These are phyloP conservation scores for Strix aluco DNA, from an alignment of 2,113 vertebrate species.

Conservation along the genomic window DNA sequence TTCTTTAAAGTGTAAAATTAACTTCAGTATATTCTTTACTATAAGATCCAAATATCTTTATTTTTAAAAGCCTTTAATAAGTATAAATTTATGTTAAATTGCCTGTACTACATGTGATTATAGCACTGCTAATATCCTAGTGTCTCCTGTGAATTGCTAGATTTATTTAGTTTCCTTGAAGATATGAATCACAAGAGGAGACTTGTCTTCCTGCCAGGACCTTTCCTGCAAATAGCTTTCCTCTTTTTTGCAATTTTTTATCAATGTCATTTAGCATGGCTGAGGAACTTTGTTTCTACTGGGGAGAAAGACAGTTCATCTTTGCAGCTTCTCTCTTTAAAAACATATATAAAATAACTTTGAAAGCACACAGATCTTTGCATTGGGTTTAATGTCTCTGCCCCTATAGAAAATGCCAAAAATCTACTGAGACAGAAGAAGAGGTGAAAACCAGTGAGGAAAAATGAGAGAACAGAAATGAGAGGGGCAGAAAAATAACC, in stretches of 20 bases:
- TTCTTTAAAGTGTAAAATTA: not conserved
- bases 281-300: not conserved
- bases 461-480: not conserved
- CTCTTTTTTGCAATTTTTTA: not conserved
- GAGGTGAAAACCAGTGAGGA: not conserved
- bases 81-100: not conserved
- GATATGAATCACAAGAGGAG: not conserved
- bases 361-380: not conserved
- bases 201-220: not conserved
- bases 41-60: not conserved
- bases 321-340: not conserved
- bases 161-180: slow-evolving; percentile 26
- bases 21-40: not conserved
- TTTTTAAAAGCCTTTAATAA: not conserved
- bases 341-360: slow-evolving; percentile 2
- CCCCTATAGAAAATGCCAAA: not conserved
- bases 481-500: not conserved
- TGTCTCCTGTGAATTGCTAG: not conserved
- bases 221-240: slow-evolving; percentile 13
- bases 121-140: not conserved
- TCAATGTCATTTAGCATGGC: not conserved
- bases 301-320: not conserved
- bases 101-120: not conserved
- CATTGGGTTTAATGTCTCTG: not conserved
- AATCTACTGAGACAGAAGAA: not conserved